Evolutionary conservation across 1,140 invertebrate genomes (phyloP), one percentile per base, ranked within the genome.

Genomic region (Ceratitis capitata): DNA sequence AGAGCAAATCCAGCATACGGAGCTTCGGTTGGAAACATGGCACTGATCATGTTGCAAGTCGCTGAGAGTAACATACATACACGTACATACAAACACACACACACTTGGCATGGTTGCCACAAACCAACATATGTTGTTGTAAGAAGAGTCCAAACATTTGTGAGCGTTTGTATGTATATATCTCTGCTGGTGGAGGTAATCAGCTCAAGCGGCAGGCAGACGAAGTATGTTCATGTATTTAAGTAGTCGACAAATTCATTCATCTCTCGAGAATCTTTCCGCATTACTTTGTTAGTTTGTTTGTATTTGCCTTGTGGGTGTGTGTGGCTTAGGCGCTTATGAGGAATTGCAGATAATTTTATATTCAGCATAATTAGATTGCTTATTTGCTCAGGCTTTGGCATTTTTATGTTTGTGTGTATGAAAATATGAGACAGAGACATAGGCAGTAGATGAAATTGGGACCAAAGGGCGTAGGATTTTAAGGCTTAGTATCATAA

Each of bases 321-420:
- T 69, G n/a, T 78, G 69, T 78, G 69, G 61, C 61, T 35, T 35
- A 78, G 69, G 39, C 32, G 69, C 23, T 74, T 74, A 39, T 35
- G 42, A 39, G 69, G n/a, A 45, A n/a, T 78, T 78, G 69, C 69
- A 42, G 39, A 78, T 78, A 78, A 78, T 78, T 45, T 35, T 45
- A 45, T 78, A 78, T 78, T 45, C 69, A 78, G 69, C 69, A 78
- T 78, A 78, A 78, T 78, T 78, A 78, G 69, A 78, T 78, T 78
- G n/a, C 39, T 78, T 78, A 78, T 78, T 78, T 78, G 69, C 19
- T 78, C 45, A 78, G 69, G 39, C 19, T 26, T 45, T 78, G 39
- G n/a, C n/a, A n/a, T n/a, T n/a, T 14, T 14, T 49, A 14, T 49
- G 6, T 49, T 14, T 7, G 14, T 49, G 6, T 49, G 47, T 49